phyloP scores from a whole-genome alignment of 23 tunicate genomes.

The Diplosoma virens region DNA sequence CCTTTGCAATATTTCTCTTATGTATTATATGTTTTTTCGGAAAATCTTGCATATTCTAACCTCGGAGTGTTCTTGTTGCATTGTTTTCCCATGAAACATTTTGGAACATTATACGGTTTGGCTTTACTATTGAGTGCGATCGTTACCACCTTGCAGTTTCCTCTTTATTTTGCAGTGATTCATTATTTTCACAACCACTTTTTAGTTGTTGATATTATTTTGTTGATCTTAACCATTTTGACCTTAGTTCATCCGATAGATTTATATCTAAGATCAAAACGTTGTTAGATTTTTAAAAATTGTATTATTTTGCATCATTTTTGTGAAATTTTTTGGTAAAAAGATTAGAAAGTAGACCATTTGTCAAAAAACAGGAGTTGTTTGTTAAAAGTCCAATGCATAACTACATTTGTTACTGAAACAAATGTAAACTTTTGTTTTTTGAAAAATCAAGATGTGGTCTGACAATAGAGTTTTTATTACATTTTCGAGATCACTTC shows the following conservation, averaged over 20 bases:
- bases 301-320: too few species aligned
- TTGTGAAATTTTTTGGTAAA: too few species aligned
- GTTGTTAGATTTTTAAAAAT: too few species aligned
- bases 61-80: background rate
- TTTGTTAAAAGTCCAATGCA: too few species aligned
- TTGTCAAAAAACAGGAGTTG: too few species aligned
- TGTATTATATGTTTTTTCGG: background rate
- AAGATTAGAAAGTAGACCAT: too few species aligned
- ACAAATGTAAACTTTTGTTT: too few species aligned
- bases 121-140: background rate
- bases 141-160: background rate
- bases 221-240: background rate
- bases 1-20: background rate
- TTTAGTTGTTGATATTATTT: background rate
- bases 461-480: too few species aligned
- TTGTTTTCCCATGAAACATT: constrained; percentile 3
- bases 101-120: background rate
- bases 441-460: too few species aligned
- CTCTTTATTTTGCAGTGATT: background rate
- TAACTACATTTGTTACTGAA: too few species aligned
- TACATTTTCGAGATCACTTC: too few species aligned
- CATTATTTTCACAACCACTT: background rate
- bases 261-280: background rate
- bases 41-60: too few species aligned
- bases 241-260: background rate